These are phyloP conservation scores for Callitettix versicolor DNA, from an alignment of 1,140 invertebrate genomes.

Conservation along the genomic window DNA sequence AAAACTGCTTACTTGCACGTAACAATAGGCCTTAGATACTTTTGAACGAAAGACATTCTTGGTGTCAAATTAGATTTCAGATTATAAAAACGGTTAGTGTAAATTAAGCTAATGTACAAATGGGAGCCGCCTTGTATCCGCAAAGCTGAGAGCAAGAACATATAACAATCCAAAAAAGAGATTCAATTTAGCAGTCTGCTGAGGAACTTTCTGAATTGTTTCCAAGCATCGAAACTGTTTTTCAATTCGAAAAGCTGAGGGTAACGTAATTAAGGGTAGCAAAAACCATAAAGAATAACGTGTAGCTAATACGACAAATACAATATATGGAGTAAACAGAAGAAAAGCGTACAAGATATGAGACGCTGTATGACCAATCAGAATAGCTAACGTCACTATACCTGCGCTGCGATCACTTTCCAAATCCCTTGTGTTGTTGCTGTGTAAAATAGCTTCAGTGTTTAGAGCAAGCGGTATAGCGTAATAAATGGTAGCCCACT, in stretches of 20 bases:
- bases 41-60: no score
- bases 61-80: no score
- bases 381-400: conserved; percentile 73
- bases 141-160: conserved; percentile 55
- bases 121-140: conserved; percentile 26
- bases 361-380: conserved; percentile 83
- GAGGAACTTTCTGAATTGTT: conserved; percentile 69
- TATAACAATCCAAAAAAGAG: conserved; percentile 84
- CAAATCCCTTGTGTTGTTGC: conserved; percentile 86
- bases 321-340: conserved; percentile 82
- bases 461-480: conserved; percentile 88
- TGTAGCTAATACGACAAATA: conserved; percentile 71
- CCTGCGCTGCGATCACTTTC: conserved; percentile 28
- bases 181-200: conserved; percentile 81
- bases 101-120: conserved; percentile 19
- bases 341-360: conserved; percentile 84
- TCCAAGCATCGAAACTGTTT: conserved; percentile 71
- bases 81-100: background rate
- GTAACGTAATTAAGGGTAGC: conserved; percentile 75
- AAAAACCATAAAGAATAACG: conserved; percentile 81
- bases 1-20: no score
- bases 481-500: conserved; percentile 81
- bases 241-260: conserved; percentile 80
- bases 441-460: conserved; percentile 89
- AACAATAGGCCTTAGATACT: no score